These are phyloP conservation scores for Pteropus alecto DNA, from an alignment of 2,113 vertebrate species.

Conservation along the genomic window DNA sequence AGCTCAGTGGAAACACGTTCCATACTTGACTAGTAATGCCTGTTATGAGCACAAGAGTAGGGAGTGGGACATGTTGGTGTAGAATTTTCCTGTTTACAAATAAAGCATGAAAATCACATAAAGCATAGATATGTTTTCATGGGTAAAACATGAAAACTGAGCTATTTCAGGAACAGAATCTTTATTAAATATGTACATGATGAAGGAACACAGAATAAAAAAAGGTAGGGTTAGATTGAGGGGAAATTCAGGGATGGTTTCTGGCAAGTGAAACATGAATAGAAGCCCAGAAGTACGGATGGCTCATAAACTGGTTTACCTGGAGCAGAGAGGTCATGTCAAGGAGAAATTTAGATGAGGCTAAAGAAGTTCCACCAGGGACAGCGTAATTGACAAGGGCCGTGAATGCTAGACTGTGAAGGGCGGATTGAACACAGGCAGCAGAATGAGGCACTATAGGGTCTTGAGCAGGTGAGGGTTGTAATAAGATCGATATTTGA, in stretches of 20 bases:
- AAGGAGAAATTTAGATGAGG: neutral
- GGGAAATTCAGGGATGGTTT: neutral
- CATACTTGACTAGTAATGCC: neutral
- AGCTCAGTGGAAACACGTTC: neutral
- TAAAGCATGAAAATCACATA: neutral
- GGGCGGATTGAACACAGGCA: neutral
- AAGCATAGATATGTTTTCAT: neutral
- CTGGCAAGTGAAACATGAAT: neutral
- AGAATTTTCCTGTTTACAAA: neutral
- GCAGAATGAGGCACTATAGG: neutral
- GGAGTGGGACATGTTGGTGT: neutral
- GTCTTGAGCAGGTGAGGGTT: constrained; percentile 44
- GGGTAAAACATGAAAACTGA: neutral
- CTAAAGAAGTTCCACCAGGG: neutral
- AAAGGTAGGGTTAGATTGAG: neutral
- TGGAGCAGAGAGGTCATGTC: neutral
- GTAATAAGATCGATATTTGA: constrained; percentile 56
- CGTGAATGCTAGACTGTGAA: neutral
- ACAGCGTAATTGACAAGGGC: neutral
- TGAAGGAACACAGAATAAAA: neutral
- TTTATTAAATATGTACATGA: neutral
- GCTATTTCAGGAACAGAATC: neutral
- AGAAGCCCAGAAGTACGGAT: neutral
- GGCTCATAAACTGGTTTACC: neutral
- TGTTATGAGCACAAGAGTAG: neutral